These are phyloP conservation scores for Reinhardtius hippoglossoides DNA, from an alignment of 2,113 vertebrate genomes.

Conservation along the genomic window DNA sequence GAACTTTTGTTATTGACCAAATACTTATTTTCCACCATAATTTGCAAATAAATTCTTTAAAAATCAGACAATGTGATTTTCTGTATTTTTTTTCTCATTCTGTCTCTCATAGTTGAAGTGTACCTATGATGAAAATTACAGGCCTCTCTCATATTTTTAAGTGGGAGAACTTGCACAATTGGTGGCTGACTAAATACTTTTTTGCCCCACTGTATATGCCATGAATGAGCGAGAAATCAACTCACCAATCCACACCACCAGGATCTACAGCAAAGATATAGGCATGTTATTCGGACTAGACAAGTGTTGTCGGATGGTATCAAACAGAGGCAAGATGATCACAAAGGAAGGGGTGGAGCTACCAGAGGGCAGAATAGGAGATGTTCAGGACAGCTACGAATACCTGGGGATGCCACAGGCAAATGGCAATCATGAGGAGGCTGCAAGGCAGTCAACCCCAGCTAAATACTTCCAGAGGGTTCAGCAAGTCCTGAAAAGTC, in stretches of 20 bases:
- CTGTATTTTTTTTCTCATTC: too few relatives aligned
- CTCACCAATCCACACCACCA: neutral
- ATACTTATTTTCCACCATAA: too few relatives aligned
- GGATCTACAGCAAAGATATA: neutral
- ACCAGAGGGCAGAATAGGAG: neutral
- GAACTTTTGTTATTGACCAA: too few relatives aligned
- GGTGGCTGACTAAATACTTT: too few relatives aligned
- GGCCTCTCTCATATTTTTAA: too few relatives aligned
- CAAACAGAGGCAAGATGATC: too few relatives aligned
- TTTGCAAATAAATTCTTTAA: too few relatives aligned
- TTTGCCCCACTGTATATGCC: too few relatives aligned
- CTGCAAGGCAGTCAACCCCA: neutral
- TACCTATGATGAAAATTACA: too few relatives aligned
- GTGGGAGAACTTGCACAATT: too few relatives aligned
- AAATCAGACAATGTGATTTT: too few relatives aligned
- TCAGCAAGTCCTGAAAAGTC: neutral
- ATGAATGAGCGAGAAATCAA: neutral
- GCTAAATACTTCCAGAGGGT: neutral
- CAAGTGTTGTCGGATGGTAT: neutral
- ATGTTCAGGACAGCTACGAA: neutral
- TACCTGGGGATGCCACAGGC: neutral
- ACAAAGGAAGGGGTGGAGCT: neutral
- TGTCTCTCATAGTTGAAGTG: too few relatives aligned
- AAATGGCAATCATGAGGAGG: neutral
- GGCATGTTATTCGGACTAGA: neutral